Conservation (phyloP, 2,113 vertebrate genomes). For the Corydoras sp. region DNA sequence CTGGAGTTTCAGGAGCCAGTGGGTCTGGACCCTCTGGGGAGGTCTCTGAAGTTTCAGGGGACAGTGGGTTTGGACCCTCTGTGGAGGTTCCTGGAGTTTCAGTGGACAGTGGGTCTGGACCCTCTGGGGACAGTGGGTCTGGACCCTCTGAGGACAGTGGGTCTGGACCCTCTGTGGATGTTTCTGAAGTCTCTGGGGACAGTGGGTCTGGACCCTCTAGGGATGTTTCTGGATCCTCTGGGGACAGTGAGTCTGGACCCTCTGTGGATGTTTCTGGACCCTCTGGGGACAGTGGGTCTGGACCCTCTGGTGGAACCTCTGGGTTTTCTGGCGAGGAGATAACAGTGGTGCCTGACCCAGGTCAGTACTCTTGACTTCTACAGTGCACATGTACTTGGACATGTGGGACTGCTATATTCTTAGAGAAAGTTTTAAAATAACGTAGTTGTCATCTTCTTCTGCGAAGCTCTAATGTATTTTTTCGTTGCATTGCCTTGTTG, state of each 20-base stretch:
- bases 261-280: slow-evolving; percentile 9
- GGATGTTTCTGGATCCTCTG: too few species aligned
- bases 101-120: slow-evolving; percentile 52
- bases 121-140: slow-evolving; percentile 44
- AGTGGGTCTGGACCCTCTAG: too few species aligned
- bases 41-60: slow-evolving; percentile 34
- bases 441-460: slow-evolving; percentile 1
- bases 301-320: slow-evolving; percentile 37
- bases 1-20: too few species aligned
- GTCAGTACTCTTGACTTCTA: slow-evolving; percentile 55
- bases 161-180: too few species aligned
- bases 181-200: too few species aligned
- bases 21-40: too few species aligned
- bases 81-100: background rate
- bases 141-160: slow-evolving; percentile 15
- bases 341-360: slow-evolving; percentile 57
- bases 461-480: slow-evolving; percentile 41
- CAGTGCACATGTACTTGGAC: background rate
- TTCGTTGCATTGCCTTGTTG: slow-evolving; percentile 56
- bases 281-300: slow-evolving; percentile 47
- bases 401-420: background rate
- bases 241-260: too few species aligned
- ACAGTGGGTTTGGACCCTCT: slow-evolving; percentile 43
- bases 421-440: background rate
- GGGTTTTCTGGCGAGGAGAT: slow-evolving; percentile 40